Base-by-base conservation (phyloP, 2,888 invertebrate species). In the Fragum fragum region DNA sequence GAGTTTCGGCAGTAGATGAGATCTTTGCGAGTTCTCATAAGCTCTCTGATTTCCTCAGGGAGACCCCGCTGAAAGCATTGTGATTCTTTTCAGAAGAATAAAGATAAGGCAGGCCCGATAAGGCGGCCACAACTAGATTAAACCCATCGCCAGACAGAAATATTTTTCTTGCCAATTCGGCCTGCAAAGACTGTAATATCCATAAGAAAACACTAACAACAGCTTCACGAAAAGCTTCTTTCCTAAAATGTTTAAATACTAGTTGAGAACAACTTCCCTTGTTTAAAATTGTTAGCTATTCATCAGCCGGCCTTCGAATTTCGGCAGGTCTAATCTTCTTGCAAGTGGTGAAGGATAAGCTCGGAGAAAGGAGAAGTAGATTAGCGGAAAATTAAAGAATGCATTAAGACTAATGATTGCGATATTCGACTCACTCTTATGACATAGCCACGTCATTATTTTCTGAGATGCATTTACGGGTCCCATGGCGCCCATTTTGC, bases 371-470 rank as follows among this genome's bases (percentile, higher is more conserved):
- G 77, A 85, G 80, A 63, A 75, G 79, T 82, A 76, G 81, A 85
- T 85, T 85, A 85, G 81, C 85, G 68, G 76, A 81, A 81, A 86
- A 83, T 86, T 86, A 86, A 86, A 88, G 86, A 86, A 83, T 83
- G 82, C 88, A 85, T 85, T 86, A 88, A 81, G 83, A 82, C 68
- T 81, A 85, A 83, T 85, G 88, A 79, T 69, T 55, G 53, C 72
- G 88, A 85, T 88, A 83, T 73, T 57, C 52, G 73, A 26, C 78
- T 79, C 59, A 52, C 73, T 47, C 72, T 76, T 77, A 80, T 83
- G 81, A 79, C 81, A 80, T 82, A 73, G 29, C 69, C 39, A 72
- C 79, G 77, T 78, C 85, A 83, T 86, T 81, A 81, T 74, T 74
- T 78, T 76, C 81, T 71, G 83, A 32, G 71, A 23, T 66, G 53